A percentile compares a stretch with the other conserved stretches of the same genome.
phyloP scores from a whole-genome alignment of 92 coral and sea anemone genomes.

The Anthopleura xanthogrammica region DNA sequence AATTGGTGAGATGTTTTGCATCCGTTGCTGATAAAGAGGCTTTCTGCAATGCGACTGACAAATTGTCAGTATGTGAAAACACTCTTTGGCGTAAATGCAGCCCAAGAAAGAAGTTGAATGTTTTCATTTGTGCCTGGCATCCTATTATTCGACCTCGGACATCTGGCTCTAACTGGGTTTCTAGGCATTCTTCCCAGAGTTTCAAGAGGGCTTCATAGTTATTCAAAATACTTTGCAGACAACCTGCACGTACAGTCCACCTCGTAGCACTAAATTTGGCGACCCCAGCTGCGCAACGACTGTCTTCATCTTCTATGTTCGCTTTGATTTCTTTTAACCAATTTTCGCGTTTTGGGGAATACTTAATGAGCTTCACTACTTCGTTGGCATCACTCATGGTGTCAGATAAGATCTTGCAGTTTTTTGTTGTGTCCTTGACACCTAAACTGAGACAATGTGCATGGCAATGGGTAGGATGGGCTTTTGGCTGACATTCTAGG shows the following conservation, averaged over 20 bases:
- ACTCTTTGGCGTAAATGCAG: slow-evolving; percentile 44
- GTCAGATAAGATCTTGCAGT: slow-evolving; percentile 49
- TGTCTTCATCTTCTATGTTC: slow-evolving; percentile 46
- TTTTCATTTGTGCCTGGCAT: slow-evolving; percentile 57
- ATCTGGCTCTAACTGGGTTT: slow-evolving; percentile 42
- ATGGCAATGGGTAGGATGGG: slow-evolving; percentile 58
- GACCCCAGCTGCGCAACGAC: slow-evolving; percentile 44
- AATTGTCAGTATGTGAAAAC: slow-evolving; percentile 34
- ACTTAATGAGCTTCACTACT: slow-evolving; percentile 51
- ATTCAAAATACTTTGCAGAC: slow-evolving; percentile 46
- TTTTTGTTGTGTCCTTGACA: slow-evolving; percentile 51
- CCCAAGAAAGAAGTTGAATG: slow-evolving; percentile 40
- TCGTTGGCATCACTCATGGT: slow-evolving; percentile 55
- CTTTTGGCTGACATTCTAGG: slow-evolving; percentile 52
- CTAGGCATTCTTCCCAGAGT: slow-evolving; percentile 46
- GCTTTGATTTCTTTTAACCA: slow-evolving; percentile 38
- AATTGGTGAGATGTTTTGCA: slow-evolving; percentile 36
- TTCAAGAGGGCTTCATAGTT: slow-evolving; percentile 40
- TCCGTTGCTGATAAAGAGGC: slow-evolving; percentile 36
- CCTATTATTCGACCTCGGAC: slow-evolving; percentile 54
- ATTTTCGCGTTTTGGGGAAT: slow-evolving; percentile 49
- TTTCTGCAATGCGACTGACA: slow-evolving; percentile 36
- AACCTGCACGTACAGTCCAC: slow-evolving; percentile 52
- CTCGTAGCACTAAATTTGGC: slow-evolving; percentile 56
- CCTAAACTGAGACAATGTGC: slow-evolving; percentile 38